Evolutionary conservation across 2,888 invertebrate species (phyloP), one percentile per base, ranked within the genome.

Genomic region (Trilocha varians): DNA sequence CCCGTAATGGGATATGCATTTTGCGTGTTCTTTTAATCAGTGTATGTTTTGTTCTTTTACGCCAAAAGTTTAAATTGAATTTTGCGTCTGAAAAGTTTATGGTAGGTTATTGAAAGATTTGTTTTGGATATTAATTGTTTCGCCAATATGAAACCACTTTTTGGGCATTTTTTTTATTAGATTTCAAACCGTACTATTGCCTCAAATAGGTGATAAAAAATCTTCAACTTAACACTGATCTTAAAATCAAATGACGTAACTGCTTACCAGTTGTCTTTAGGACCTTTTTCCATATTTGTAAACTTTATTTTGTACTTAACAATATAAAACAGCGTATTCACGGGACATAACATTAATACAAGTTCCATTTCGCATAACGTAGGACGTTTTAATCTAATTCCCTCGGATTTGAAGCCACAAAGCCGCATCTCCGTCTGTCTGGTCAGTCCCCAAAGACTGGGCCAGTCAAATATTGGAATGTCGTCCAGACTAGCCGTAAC

Each of bases 1-100:
- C 67, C 49, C 72, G 71, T 79, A 78, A 82, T 75, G 66, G 74
- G 56, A 71, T 72, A 75, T 79, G 75, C 74, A 79, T 78, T 75
- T 78, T 75, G 64, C 67, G 67, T 69, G 65, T 63, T 58, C 55
- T 62, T 72, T 67, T 71, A 70, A 71, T 71, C 42, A 34, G 35
- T 13, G 15, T 35, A 16, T 9, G 13, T 17, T 34, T 25, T 25
- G 25, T 25, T 25, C 6, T 25, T 3, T 25, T 25, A 25, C 25
- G 8, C 8, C 25, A 25, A 25, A 25, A 25, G 25, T 25, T 25
- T 25, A 5, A 25, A 25, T 25, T 25, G 25, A 25, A 25, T 25
- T 25, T 25, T 25, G 25, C 25, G 25, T 25, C 25, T 25, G 25
- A 6, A 25, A 25, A 11, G 1, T 25, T 25, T 6, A 25, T 25